These are phyloP conservation scores for Platichthys flesus DNA, from an alignment of 2,113 vertebrate species.

Conservation along the genomic window DNA sequence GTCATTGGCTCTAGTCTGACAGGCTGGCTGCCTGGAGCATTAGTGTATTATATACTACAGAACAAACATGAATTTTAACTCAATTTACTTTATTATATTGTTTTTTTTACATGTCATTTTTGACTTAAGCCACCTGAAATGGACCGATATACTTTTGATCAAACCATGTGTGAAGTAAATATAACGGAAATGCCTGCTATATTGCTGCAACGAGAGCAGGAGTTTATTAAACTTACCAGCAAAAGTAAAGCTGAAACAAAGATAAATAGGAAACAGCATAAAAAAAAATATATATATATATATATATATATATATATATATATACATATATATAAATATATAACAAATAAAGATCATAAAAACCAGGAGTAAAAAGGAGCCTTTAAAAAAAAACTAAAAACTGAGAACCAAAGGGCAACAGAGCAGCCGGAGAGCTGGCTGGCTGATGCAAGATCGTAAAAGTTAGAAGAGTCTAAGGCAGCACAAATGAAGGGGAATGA, in stretches of 20 bases:
- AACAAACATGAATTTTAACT: slow-evolving; percentile 35
- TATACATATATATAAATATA: no score
- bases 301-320: no score
- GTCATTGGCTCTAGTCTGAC: slow-evolving; percentile 15
- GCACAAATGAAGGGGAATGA: slow-evolving; percentile 48
- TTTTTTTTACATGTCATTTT: slow-evolving; percentile 50
- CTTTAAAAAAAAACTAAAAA: not conserved
- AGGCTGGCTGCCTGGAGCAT: slow-evolving; percentile 10
- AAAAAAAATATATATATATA: no score
- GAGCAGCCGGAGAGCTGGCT: slow-evolving; percentile 22
- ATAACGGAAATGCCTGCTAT: slow-evolving; percentile 23
- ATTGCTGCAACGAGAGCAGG: slow-evolving; percentile 15
- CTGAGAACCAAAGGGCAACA: slow-evolving; percentile 21
- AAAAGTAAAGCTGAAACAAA: slow-evolving; percentile 35
- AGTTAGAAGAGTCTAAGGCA: slow-evolving; percentile 25
- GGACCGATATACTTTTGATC: slow-evolving; percentile 42
- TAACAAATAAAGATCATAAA: not conserved
- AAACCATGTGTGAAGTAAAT: slow-evolving; percentile 47
- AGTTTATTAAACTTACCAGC: not conserved
- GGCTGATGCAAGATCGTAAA: slow-evolving; percentile 51
- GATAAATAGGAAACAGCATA: not conserved
- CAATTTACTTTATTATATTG: slow-evolving; percentile 40
- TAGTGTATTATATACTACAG: slow-evolving; percentile 46
- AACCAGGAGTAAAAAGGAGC: not conserved
- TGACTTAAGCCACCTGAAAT: slow-evolving; percentile 60